phyloP scores from a whole-genome alignment of 2,888 invertebrate genomes.

The Lasioglossum oenotherae region DNA sequence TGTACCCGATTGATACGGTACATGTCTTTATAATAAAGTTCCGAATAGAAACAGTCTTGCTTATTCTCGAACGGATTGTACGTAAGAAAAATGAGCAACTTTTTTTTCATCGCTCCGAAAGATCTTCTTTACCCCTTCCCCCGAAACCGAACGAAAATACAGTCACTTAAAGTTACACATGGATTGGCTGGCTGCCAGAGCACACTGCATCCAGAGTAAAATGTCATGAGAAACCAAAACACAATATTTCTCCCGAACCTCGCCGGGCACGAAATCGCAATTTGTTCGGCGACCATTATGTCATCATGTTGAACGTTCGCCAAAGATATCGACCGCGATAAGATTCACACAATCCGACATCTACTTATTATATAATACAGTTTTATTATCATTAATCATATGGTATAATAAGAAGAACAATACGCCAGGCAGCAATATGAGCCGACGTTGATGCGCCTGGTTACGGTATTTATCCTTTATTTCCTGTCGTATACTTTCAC shows the following conservation, averaged over 20 bases:
- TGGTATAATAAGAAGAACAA: slow-evolving; percentile 76
- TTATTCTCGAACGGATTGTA: background rate
- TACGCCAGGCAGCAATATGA: slow-evolving; percentile 78
- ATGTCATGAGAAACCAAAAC: slow-evolving; percentile 33
- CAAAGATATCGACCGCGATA: slow-evolving; percentile 24
- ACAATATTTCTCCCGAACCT: slow-evolving; percentile 36
- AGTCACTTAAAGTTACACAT: slow-evolving; percentile 14
- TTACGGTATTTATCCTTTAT: slow-evolving; percentile 36
- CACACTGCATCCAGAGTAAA: slow-evolving; percentile 36
- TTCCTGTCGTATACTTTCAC: slow-evolving; percentile 46
- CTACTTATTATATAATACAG: slow-evolving; percentile 73
- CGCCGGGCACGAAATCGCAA: slow-evolving; percentile 8
- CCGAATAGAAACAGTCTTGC: background rate
- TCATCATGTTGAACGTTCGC: slow-evolving; percentile 32
- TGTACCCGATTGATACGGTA: background rate
- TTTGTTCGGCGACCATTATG: slow-evolving; percentile 25
- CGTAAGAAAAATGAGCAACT: background rate
- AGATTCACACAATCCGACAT: slow-evolving; percentile 52
- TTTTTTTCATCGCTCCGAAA: background rate
- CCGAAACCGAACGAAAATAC: slow-evolving; percentile 19
- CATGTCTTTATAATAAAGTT: background rate
- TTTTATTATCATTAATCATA: slow-evolving; percentile 76
- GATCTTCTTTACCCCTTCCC: background rate
- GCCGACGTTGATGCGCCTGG: slow-evolving; percentile 74
- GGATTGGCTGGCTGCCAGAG: slow-evolving; percentile 35